Evolutionary conservation across 2,888 invertebrate genomes (phyloP), one percentile per base, ranked within the genome.

Genomic region (Phyto melanocephala): DNA sequence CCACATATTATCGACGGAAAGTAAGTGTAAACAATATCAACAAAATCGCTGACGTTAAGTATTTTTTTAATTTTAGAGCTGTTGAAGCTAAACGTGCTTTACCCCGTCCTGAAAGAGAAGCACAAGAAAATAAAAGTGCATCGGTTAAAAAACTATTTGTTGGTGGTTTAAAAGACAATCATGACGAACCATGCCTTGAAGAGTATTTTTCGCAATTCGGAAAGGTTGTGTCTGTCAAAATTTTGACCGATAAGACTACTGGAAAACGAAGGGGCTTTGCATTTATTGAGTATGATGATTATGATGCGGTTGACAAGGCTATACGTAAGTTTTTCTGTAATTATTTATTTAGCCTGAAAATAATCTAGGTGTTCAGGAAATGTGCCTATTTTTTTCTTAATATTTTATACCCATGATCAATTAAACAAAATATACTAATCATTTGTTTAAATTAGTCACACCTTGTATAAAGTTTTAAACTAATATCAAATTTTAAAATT

Each of bases 41-140:
- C n/a, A n/a, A 28, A 28, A 28, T 28, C 6, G 6, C 6, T 28
- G 28, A 3, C 28, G 28, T 28, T 28, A 28, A 28, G n/a, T n/a
- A 11, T 24, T 20, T 15, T 54, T 7, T 33, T 52, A 58, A n/a
- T 47, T 52, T 10, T 76, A 94, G 94, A 88, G 95, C 97, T 75
- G 98, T 99, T 1, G 99, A 99, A 92, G 97, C 99, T 0, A 99
- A 99, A 91, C 92, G 99, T 85, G 99, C 99, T 22, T 96, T 99
- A 35, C 98, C 99, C 1, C 93, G 98, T 42, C 95, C 96, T 90
- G 96, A 97, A 90, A 96, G 98, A 83, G 96, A 96, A 71, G 93
- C 96, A 81, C 97, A 97, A 1, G 98, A 98, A 91, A 95, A 97
- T 5, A 82, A 82, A 74, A 96, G 97, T 80, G 95, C 96, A 3